phyloP scores from a whole-genome alignment of 2,888 invertebrate species.

The Camptogramma bilineatum region DNA sequence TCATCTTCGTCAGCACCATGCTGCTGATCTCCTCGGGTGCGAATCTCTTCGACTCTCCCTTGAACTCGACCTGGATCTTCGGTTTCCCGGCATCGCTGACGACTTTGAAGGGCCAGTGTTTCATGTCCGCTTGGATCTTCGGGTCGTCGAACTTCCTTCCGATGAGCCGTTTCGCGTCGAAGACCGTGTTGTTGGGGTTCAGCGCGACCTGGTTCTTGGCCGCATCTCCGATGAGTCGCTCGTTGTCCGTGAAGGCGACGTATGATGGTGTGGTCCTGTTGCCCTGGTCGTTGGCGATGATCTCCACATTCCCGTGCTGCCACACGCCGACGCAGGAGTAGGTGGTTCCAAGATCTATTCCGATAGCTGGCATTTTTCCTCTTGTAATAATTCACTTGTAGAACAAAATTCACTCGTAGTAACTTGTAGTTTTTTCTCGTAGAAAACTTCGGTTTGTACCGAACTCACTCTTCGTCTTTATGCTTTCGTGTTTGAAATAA shows the following conservation, averaged over 20 bases:
- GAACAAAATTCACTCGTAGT: conserved; percentile 27
- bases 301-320: conserved; percentile 90
- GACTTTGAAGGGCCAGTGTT: conserved; percentile 93
- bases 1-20: conserved; percentile 94
- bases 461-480: conserved; percentile 56
- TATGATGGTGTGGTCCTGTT: conserved; percentile 91
- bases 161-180: conserved; percentile 92
- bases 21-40: conserved; percentile 90
- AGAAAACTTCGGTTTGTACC: conserved; percentile 53
- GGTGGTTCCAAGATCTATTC: conserved; percentile 85
- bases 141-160: conserved; percentile 90
- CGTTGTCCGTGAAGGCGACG: conserved; percentile 90
- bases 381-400: conserved; percentile 41
- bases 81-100: conserved; percentile 88
- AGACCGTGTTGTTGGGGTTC: conserved; percentile 91
- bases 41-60: conserved; percentile 87
- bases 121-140: conserved; percentile 91
- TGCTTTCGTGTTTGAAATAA: conserved; percentile 67
- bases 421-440: conserved; percentile 25
- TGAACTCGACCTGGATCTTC: conserved; percentile 88
- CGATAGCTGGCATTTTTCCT: conserved; percentile 81
- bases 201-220: conserved; percentile 90
- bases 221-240: conserved; percentile 89
- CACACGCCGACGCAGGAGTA: conserved; percentile 84
- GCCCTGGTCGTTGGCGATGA: conserved; percentile 89